These are phyloP conservation scores for Scomber colias DNA, from an alignment of 2,113 vertebrate genomes.

Conservation along the genomic window DNA sequence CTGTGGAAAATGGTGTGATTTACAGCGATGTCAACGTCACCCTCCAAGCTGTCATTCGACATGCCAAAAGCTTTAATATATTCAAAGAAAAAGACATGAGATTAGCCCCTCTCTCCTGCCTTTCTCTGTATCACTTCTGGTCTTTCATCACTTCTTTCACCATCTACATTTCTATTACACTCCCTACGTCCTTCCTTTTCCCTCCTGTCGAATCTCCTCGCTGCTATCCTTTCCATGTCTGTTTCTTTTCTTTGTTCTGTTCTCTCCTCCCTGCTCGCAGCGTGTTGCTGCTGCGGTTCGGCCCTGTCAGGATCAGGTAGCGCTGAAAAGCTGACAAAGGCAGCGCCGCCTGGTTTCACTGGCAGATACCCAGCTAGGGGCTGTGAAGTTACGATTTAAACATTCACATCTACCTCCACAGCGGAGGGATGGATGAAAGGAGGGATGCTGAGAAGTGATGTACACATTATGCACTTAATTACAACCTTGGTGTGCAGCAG, in stretches of 20 bases:
- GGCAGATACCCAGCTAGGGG: conserved; percentile 17
- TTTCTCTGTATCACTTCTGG: conserved; percentile 24
- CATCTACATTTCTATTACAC: conserved; percentile 20
- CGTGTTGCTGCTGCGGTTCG: conserved; percentile 29
- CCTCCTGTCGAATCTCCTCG: background rate
- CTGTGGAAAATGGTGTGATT: conserved; percentile 48
- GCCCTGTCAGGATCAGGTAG: conserved; percentile 62
- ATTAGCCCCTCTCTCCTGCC: conserved; percentile 10
- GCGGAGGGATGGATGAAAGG: conserved; percentile 41
- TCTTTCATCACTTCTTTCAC: conserved; percentile 9
- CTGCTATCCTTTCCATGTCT: conserved; percentile 27
- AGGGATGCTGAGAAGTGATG: conserved; percentile 17
- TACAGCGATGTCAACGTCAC: conserved; percentile 25
- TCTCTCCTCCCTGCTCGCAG: conserved; percentile 20
- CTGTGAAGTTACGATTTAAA: conserved; percentile 47
- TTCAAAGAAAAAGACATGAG: conserved; percentile 30
- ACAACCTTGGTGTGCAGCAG: conserved; percentile 10
- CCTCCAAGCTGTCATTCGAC: conserved; percentile 46
- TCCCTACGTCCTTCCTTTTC: conserved; percentile 6
- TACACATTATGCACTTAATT: conserved; percentile 48
- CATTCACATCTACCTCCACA: conserved; percentile 29
- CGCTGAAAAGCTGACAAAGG: conserved; percentile 60
- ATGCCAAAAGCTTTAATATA: conserved; percentile 50
- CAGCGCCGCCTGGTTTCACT: conserved; percentile 22
- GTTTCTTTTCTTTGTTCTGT: conserved; percentile 39